Conservation (phyloP, 2,888 invertebrate species). For the Dysmachus trigonus region DNA sequence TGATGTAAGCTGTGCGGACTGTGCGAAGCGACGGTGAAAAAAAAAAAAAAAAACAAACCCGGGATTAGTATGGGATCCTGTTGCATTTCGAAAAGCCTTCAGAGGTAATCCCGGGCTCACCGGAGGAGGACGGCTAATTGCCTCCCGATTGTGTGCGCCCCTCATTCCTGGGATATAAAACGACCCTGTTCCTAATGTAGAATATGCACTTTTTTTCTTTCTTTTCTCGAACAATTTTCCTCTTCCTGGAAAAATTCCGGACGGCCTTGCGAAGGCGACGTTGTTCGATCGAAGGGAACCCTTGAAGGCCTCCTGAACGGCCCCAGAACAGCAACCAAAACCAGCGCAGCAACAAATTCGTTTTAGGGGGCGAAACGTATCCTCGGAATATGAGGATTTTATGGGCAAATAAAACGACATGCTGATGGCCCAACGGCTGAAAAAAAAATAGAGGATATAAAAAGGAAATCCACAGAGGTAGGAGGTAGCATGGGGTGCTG, state of each 20-base stretch:
- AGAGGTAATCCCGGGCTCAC: not conserved
- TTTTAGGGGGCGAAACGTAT: not conserved
- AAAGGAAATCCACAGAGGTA: not conserved
- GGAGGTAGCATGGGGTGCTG: not conserved
- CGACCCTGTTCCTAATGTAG: not conserved
- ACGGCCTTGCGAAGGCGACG: not conserved
- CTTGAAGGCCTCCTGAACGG: too few species aligned
- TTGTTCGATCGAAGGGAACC: not conserved
- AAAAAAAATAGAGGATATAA: not conserved
- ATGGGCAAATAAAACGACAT: conserved; percentile 13
- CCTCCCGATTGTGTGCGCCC: not conserved
- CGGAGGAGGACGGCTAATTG: not conserved
- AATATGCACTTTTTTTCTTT: not conserved
- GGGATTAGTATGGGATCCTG: not conserved
- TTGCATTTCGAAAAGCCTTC: not conserved
- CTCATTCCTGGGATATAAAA: not conserved
- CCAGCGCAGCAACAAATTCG: not conserved
- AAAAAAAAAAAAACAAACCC: too few species aligned
- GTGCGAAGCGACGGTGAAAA: not conserved
- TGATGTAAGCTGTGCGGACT: not conserved
- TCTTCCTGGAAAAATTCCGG: not conserved
- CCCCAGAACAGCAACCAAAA: not conserved
- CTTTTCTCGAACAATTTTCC: not conserved
- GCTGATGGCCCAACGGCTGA: not conserved
- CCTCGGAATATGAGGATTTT: not conserved